Conservation (phyloP, 2,888 invertebrate species). For the Sarcophaga subvicina region DNA sequence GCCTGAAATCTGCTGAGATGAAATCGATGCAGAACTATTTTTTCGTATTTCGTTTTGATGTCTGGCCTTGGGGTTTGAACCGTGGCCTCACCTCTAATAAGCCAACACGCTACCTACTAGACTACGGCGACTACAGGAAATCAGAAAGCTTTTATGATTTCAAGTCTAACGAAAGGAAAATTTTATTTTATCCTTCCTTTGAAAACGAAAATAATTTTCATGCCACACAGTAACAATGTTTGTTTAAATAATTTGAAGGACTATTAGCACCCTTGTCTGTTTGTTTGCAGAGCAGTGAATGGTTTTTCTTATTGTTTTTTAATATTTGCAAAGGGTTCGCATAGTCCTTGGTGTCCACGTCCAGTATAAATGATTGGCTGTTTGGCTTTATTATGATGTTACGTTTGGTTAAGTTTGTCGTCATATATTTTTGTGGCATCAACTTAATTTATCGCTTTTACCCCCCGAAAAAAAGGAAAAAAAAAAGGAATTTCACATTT, state of each 20-base stretch:
- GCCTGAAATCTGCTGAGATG: no score
- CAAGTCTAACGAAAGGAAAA: no score
- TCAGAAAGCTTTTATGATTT: no score
- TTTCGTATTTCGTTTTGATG: no score
- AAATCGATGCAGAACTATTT: no score
- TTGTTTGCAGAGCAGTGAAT: background rate
- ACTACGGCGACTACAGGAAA: no score
- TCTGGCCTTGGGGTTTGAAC: no score
- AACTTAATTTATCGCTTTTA: constrained; percentile 79
- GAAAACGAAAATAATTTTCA: no score
- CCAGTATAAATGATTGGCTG: constrained; percentile 8
- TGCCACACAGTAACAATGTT: constrained; percentile 67
- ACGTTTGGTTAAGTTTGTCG: constrained; percentile 75
- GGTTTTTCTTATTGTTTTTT: background rate
- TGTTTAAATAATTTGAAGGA: constrained; percentile 72
- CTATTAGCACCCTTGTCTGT: constrained; percentile 51
- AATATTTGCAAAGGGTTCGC: background rate
- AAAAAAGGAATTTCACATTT: constrained; percentile 50
- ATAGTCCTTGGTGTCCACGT: constrained; percentile 6
- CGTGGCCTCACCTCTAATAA: no score
- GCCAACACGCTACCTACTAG: no score
- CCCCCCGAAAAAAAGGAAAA: constrained; percentile 4
- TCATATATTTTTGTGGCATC: constrained; percentile 76
- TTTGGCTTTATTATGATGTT: constrained; percentile 55
- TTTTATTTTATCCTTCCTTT: no score